These are phyloP conservation scores for Andrena trimmerana DNA, from an alignment of 2,888 invertebrate genomes.

Conservation along the genomic window DNA sequence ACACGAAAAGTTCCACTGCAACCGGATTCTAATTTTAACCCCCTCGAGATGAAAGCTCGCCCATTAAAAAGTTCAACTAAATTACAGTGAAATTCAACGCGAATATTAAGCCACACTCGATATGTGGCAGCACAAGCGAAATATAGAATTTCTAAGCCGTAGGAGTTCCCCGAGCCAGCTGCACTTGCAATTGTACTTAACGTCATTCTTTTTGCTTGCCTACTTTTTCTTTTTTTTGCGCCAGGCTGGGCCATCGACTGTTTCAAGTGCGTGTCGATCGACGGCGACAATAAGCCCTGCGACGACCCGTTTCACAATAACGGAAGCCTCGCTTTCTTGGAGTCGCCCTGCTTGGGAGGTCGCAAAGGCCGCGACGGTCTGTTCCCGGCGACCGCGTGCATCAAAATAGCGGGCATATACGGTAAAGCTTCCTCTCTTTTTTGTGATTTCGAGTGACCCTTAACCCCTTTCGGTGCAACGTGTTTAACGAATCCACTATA, in stretches of 20 bases:
- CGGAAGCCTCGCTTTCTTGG: constrained; percentile 92
- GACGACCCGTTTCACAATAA: constrained; percentile 99
- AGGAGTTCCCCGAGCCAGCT: neutral
- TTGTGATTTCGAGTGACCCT: constrained; percentile 47
- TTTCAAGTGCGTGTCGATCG: constrained; percentile 98
- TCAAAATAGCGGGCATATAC: constrained; percentile 96
- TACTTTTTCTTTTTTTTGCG: neutral
- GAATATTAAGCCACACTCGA: no score
- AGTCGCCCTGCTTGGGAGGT: constrained; percentile 97
- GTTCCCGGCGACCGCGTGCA: constrained; percentile 98
- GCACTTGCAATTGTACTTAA: neutral
- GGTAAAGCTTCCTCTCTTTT: constrained; percentile 87
- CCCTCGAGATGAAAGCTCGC: no score
- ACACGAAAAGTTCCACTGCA: no score
- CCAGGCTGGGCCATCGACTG: constrained; percentile 91
- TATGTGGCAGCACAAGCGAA: no score
- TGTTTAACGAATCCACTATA: constrained; percentile 48
- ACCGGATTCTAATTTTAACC: no score
- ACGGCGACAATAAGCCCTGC: constrained; percentile 93
- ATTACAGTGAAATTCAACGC: no score
- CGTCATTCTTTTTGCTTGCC: neutral
- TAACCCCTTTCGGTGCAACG: constrained; percentile 45
- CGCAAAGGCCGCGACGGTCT: constrained; percentile 96
- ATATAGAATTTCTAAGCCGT: neutral
- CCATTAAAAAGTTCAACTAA: no score